Evolutionary conservation across 2,797 vertebrate species (phyloP).

Genomic region (Pelochelys cantorii): DNA sequence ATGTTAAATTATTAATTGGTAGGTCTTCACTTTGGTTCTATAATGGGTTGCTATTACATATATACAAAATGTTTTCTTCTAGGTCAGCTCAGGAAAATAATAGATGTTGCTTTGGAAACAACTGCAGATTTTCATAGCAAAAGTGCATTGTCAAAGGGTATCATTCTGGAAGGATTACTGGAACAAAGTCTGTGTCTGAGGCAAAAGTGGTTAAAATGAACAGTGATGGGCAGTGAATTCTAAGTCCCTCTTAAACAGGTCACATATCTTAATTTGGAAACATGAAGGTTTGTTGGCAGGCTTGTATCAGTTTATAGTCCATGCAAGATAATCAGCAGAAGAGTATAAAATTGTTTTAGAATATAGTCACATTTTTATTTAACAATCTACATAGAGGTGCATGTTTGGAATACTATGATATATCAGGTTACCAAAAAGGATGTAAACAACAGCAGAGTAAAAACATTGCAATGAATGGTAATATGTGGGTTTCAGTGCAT

Average conservation of each 20-base stretch:
- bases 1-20: slow-evolving; percentile 57
- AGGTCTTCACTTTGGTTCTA: slow-evolving; percentile 29
- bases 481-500: not conserved
- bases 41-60: not conserved
- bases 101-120: not conserved
- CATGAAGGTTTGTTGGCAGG: not conserved
- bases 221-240: slow-evolving; percentile 44
- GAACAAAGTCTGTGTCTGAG: slow-evolving; percentile 24
- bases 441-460: not conserved
- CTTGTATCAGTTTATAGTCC: not conserved
- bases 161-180: slow-evolving; percentile 39
- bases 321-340: not conserved
- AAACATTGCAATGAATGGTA: not conserved
- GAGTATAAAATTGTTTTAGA: not conserved
- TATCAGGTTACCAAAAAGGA: not conserved
- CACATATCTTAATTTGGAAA: slow-evolving; percentile 16
- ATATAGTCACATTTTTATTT: not conserved
- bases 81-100: not conserved
- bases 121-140: not conserved
- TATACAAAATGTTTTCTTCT: not conserved
- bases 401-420: not conserved
- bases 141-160: slow-evolving; percentile 37
- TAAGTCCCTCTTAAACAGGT: slow-evolving; percentile 32
- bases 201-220: slow-evolving; percentile 29
- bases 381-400: not conserved